Conservation (phyloP, 2,113 vertebrate species). For the Chamaea fasciata region DNA sequence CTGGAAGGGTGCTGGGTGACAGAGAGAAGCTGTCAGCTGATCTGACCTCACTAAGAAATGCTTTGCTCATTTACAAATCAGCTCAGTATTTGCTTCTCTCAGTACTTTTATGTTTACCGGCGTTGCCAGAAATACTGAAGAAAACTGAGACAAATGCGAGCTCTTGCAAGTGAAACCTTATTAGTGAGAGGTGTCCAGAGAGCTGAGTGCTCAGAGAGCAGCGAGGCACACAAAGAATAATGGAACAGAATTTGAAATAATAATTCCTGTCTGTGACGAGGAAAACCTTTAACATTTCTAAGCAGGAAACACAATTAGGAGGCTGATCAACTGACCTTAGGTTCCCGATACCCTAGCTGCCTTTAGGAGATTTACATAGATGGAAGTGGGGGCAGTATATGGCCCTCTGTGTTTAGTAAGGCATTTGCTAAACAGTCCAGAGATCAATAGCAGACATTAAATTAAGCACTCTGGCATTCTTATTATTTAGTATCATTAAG, state of each 20-base stretch:
- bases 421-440: not conserved
- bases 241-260: not conserved
- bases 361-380: not conserved
- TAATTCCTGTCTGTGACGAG: not conserved
- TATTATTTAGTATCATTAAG: slow-evolving; percentile 57
- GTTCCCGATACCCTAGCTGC: not conserved
- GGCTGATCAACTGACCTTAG: not conserved
- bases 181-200: not conserved
- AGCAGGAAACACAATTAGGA: not conserved
- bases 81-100: not conserved
- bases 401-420: not conserved
- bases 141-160: not conserved
- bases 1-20: not conserved
- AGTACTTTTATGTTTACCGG: not conserved
- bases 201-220: not conserved
- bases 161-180: not conserved
- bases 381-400: not conserved
- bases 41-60: not conserved
- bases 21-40: not conserved
- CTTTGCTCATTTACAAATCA: not conserved
- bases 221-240: not conserved
- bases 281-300: not conserved
- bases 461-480: slow-evolving; percentile 61
- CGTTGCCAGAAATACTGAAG: not conserved
- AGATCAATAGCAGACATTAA: slow-evolving; percentile 38